These are phyloP conservation scores for Macaria notata DNA, from an alignment of 2,888 invertebrate species.

Conservation along the genomic window DNA sequence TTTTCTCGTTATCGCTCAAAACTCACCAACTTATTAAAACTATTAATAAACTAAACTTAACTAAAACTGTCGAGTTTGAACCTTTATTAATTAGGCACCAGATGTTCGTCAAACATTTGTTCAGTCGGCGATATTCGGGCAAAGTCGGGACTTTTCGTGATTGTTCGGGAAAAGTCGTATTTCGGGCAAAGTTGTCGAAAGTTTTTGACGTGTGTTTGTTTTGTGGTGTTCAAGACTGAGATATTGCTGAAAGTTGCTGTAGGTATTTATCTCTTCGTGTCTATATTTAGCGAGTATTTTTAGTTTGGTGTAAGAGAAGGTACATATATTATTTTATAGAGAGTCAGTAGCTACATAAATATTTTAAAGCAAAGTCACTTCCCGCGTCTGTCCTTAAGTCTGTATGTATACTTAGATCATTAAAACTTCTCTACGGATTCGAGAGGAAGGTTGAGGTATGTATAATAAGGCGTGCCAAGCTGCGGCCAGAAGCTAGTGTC, in stretches of 20 bases:
- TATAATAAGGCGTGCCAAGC: too few relatives aligned
- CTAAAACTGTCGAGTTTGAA: slow-evolving; percentile 3
- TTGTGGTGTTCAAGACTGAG: slow-evolving; percentile 1
- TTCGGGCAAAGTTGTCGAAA: slow-evolving; percentile 10
- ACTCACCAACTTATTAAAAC: slow-evolving; percentile 3
- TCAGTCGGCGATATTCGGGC: slow-evolving; percentile 2
- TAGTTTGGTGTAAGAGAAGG: too few relatives aligned
- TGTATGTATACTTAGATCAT: too few relatives aligned
- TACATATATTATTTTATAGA: too few relatives aligned
- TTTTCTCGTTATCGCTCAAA: not conserved
- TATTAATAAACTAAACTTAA: slow-evolving; percentile 5
- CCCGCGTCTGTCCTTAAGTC: too few relatives aligned
- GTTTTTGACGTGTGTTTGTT: slow-evolving; percentile 14
- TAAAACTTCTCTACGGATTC: too few relatives aligned
- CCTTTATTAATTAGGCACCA: slow-evolving; percentile 18
- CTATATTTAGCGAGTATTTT: not conserved
- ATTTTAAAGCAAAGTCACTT: too few relatives aligned
- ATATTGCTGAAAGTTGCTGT: not conserved
- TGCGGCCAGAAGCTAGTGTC: too few relatives aligned
- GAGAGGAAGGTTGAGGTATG: too few relatives aligned
- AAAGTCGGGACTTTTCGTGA: not conserved
- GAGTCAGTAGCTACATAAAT: too few relatives aligned
- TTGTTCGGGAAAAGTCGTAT: not conserved
- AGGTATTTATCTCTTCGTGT: not conserved
- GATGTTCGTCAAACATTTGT: slow-evolving; percentile 20